Evolutionary conservation across 2,113 vertebrate genomes (phyloP), one percentile per base, ranked within the genome.

Genomic region (Atrichornis clamosus): DNA sequence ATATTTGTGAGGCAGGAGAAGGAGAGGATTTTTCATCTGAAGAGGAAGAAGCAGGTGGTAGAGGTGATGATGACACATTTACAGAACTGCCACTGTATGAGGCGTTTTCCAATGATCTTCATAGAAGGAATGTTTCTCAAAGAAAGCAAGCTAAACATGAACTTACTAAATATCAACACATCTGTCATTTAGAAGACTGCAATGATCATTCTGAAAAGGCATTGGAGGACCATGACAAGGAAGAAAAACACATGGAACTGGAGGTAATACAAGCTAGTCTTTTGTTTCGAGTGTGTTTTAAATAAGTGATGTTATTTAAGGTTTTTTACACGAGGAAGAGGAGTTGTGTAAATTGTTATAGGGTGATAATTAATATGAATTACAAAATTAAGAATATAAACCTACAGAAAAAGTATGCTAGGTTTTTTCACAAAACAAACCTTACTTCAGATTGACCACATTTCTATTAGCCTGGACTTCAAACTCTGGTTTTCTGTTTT

Each of bases 231-330:
- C 84, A 78, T 42, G 92, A 97, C 78, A 97, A 93, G 19, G 96
- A 98, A 73, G 77, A 76, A 55, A 98, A 98, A 30, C 91, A 86
- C 55, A 90, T 87, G 65, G 90, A 89, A 47, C 91, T 94, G 55
- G 95, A 98, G 98, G 98, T 99, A 98, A 93, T 93, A 67, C 52
- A 84, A 79, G 12, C 75, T 95, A 75, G 47, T 86, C 9, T 62
- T 87, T 89, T 91, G 77, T 89, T 85, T 53, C 49, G 70, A 79
- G 12, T 32, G 11, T 88, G 28, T 64, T 88, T 90, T 60, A 86
- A 80, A 7, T 52, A 67, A 63, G 47, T 44, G 59, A 9, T 69
- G 32, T 23, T 8, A 46, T 70, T 83, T 59, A 58, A 73, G 41
- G 42, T 58, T 62, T 17, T 27, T 75, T 84, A 68, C 35, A 65